Conservation (phyloP, 1,140 invertebrate species). For the Cyphomyrmex costatus region DNA sequence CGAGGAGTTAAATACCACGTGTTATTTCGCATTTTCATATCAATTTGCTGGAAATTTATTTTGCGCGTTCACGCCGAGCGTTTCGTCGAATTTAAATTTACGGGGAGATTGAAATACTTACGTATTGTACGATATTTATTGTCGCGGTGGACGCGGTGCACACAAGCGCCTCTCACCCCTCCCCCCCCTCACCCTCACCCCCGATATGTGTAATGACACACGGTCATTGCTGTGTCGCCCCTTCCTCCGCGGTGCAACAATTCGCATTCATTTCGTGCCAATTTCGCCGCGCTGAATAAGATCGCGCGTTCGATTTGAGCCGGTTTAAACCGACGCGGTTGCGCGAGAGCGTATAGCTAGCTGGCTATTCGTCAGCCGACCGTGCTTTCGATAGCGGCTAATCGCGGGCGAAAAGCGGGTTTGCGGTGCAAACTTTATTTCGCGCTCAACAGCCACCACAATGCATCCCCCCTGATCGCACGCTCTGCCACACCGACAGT, state of each 20-base stretch:
- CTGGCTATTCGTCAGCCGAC: slow-evolving; percentile 45
- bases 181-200: too few relatives aligned
- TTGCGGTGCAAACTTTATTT: slow-evolving; percentile 75
- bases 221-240: too few relatives aligned
- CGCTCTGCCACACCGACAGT: not conserved
- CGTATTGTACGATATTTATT: not conserved
- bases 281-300: slow-evolving; percentile 47
- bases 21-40: slow-evolving; percentile 21
- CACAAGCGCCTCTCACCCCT: too few relatives aligned
- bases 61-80: not conserved
- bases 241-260: not conserved
- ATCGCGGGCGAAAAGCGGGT: slow-evolving; percentile 62
- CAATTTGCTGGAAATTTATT: slow-evolving; percentile 10
- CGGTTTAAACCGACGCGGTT: slow-evolving; percentile 47
- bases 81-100: not conserved
- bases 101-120: slow-evolving; percentile 28
- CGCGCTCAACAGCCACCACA: slow-evolving; percentile 54
- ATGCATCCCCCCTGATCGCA: slow-evolving; percentile 3
- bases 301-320: slow-evolving; percentile 44
- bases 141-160: not conserved
- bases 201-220: not conserved
- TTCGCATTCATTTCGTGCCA: slow-evolving; percentile 42
- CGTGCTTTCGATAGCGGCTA: slow-evolving; percentile 55
- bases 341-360: slow-evolving; percentile 18
- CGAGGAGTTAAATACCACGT: slow-evolving; percentile 28